phyloP scores from a whole-genome alignment of 2,113 vertebrate genomes.

The Tympanuchus pallidicinctus region DNA sequence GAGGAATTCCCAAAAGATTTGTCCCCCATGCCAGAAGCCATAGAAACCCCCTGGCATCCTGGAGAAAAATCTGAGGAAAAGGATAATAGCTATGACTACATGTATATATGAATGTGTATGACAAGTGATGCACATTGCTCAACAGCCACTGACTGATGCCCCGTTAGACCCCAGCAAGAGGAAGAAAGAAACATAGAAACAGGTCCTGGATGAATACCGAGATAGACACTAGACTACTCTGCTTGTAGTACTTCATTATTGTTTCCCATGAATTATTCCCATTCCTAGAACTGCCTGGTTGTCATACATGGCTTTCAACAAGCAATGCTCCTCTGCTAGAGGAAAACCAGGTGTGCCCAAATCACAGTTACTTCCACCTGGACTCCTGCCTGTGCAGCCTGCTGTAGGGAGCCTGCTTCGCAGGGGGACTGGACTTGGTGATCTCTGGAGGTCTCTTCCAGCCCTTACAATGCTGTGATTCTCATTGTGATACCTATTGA shows the following conservation, averaged over 20 bases:
- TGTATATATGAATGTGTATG: no score
- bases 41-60: background rate
- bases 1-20: background rate
- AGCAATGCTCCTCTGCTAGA: background rate
- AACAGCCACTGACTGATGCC: no score
- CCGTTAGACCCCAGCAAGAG: no score
- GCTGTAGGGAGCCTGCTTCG: no score
- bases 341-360: background rate
- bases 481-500: background rate
- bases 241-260: background rate
- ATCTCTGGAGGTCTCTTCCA: no score
- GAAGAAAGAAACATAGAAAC: background rate
- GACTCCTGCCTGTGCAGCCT: no score
- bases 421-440: no score
- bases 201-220: background rate
- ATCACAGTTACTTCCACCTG: background rate
- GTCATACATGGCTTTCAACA: background rate
- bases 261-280: background rate
- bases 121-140: no score
- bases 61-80: background rate
- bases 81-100: no score
- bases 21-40: background rate
- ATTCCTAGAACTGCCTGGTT: background rate
- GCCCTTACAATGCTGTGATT: no score
- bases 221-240: background rate